phyloP scores from a whole-genome alignment of 2,113 vertebrate genomes.

The Notarius lentiginosus region DNA sequence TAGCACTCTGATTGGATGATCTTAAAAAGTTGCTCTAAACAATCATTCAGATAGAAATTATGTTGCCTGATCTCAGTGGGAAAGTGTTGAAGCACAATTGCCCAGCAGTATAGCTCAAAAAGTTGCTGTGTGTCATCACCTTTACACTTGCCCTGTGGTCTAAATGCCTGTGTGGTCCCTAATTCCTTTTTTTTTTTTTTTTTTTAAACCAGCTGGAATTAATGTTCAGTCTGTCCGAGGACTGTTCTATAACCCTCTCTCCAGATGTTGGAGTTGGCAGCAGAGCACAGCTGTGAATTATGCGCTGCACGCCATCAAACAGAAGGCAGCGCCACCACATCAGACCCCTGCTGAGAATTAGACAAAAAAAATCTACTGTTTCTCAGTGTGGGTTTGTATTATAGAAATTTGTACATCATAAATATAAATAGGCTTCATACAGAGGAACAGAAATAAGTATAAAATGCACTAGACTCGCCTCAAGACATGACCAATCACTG shows the following conservation, averaged over 20 bases:
- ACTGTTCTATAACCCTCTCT: conserved; percentile 89
- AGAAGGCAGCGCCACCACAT: conserved; percentile 21
- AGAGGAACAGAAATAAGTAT: neutral
- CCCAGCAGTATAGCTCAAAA: too few relatives aligned
- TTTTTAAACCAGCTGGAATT: conserved; percentile 77
- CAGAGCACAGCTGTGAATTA: conserved; percentile 85
- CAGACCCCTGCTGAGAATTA: neutral
- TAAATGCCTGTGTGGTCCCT: neutral
- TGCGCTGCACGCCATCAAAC: conserved; percentile 84
- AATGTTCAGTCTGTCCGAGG: conserved; percentile 81
- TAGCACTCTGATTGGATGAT: too few relatives aligned
- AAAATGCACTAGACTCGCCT: neutral
- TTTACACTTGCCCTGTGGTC: neutral
- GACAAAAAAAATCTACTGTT: neutral
- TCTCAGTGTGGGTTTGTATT: neutral
- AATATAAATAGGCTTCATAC: neutral
- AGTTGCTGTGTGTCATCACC: too few relatives aligned
- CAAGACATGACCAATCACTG: neutral
- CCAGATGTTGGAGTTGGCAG: conserved; percentile 83
- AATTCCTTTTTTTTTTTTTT: neutral
- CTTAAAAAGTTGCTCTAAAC: too few relatives aligned
- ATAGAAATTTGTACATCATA: neutral
- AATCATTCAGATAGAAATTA: too few relatives aligned
- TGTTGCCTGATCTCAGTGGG: too few relatives aligned
- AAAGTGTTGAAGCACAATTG: too few relatives aligned